Conservation (phyloP, 2,888 invertebrate genomes). For the Baccha elongata region DNA sequence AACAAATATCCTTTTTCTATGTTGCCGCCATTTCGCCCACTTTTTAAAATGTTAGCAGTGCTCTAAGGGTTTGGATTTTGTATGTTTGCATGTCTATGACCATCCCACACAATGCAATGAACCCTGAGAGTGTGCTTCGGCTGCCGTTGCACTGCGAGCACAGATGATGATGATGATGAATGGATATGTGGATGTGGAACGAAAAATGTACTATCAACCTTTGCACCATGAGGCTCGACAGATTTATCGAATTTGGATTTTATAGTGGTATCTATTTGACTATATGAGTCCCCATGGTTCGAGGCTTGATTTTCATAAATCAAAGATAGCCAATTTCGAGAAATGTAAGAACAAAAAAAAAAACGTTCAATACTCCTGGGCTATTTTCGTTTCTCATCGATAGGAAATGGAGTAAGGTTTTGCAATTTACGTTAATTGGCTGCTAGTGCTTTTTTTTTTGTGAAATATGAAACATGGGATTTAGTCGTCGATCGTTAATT, state of each 20-base stretch:
- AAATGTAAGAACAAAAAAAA: constrained; percentile 21
- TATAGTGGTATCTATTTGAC: background rate
- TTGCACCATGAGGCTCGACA: constrained; percentile 12
- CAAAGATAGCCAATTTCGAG: constrained; percentile 36
- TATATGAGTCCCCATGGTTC: constrained; percentile 3
- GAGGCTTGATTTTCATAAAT: constrained; percentile 44
- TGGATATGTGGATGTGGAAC: constrained; percentile 52
- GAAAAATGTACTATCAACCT: constrained; percentile 54
- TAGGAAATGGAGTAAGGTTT: background rate
- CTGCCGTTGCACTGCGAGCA: constrained; percentile 42
- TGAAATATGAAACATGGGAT: no score
- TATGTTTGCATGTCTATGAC: constrained; percentile 2
- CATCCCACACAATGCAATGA: constrained; percentile 64
- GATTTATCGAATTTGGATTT: constrained; percentile 57
- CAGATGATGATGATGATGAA: constrained; percentile 54
- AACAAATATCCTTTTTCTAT: constrained; percentile 59
- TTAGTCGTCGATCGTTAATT: no score
- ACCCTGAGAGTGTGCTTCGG: constrained; percentile 29
- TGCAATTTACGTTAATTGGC: constrained; percentile 24
- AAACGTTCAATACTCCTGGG: background rate
- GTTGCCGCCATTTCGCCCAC: constrained; percentile 48
- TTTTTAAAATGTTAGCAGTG: background rate
- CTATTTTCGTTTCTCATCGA: no score
- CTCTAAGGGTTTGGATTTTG: background rate
- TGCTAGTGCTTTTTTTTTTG: no score